Evolutionary conservation across 2,888 invertebrate genomes (phyloP), one percentile per base, ranked within the genome.

Genomic region (Sesamia inferens): DNA sequence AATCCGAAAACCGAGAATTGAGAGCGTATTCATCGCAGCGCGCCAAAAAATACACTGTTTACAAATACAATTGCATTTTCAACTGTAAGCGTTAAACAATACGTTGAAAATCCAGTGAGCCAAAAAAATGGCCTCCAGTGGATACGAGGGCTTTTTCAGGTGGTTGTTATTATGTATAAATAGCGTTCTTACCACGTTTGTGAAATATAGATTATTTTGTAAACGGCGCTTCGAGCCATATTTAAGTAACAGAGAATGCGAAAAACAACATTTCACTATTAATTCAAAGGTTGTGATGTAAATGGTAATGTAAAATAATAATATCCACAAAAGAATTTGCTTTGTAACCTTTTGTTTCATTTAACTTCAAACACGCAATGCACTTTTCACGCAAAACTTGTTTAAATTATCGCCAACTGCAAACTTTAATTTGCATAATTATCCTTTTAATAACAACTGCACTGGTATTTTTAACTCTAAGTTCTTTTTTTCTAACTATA

Each of bases 391-490:
- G 83, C 79, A 74, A 83, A 31, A 59, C 59, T 55, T 48, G 54
- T 58, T 65, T 61, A 83, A 67, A 73, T 69, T 78, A 64, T 61
- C 51, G 59, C 47, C 22, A 31, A 22, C 39, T 69, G 65, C 48
- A 67, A 44, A 62, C 48, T n/a, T 70, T 71, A 8, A 83, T 83
- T 81, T 83, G 68, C 83, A 81, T 83, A 83, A 83, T 83, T 83
- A 83, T 74, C 65, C 74, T 79, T 74, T 39, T 66, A 69, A 71
- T 69, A 71, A 59, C 57, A 79, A 70, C 47, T 67, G 67, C n/a
- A 57, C 64, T 70, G 22, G 24, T 61, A 64, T 73, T 79, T 65
- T 68, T n/a, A 62, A 63, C 6, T 64, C n/a, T 31, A 19, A 58
- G 16, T 68, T 58, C 24, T 48, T 31, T 22, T 55, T 31, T n/a